Conservation (phyloP, 2,113 vertebrate genomes). For the Aythya baeri region DNA sequence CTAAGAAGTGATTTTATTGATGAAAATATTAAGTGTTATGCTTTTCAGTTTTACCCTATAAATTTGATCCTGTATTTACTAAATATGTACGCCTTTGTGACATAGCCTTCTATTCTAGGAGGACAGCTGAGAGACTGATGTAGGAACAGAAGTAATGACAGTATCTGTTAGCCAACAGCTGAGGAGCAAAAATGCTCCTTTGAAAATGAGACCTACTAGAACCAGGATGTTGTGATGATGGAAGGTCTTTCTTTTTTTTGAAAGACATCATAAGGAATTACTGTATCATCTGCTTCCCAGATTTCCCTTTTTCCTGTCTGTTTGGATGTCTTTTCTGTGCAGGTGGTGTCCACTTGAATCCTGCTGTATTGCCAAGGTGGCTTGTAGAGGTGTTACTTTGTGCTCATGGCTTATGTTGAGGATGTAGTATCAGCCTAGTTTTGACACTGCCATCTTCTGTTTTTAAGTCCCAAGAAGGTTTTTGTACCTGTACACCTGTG, state of each 20-base stretch:
- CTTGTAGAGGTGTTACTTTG: background rate
- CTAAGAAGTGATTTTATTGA: too few relatives aligned
- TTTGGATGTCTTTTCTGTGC: background rate
- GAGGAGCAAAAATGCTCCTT: background rate
- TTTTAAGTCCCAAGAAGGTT: background rate
- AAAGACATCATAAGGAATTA: background rate
- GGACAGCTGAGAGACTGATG: background rate
- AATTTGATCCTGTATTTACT: background rate
- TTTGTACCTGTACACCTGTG: background rate
- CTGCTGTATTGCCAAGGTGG: background rate
- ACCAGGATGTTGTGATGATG: background rate
- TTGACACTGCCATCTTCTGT: background rate
- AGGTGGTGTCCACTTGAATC: background rate
- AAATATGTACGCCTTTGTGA: background rate
- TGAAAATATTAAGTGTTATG: too few relatives aligned
- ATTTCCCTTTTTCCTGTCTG: background rate
- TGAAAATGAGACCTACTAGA: background rate
- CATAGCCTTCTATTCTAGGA: background rate
- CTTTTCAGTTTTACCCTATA: background rate
- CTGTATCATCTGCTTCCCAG: background rate
- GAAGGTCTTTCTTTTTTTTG: background rate
- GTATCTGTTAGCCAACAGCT: background rate
- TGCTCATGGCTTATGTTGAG: rapidly evolving
- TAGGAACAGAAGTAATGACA: background rate
- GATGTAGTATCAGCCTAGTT: background rate